These are phyloP conservation scores for Rattus rattus DNA, from an alignment of 2,113 vertebrate genomes.

Conservation along the genomic window DNA sequence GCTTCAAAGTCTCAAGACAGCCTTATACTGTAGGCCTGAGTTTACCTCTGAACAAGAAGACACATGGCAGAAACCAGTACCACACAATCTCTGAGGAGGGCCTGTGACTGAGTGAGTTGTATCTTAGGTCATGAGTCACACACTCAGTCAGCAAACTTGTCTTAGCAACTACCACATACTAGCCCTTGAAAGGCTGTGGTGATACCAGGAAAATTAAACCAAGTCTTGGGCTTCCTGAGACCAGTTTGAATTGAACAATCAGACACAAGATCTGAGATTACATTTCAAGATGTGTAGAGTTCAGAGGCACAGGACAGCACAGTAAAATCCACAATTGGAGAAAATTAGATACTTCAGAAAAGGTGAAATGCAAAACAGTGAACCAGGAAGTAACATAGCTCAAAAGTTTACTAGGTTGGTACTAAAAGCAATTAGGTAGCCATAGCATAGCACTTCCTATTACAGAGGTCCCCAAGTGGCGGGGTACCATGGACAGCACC, in stretches of 20 bases:
- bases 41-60: background rate
- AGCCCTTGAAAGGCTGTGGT: background rate
- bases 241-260: background rate
- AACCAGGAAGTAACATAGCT: background rate
- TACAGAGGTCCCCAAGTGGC: background rate
- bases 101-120: background rate
- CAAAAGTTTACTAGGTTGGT: constrained; percentile 36
- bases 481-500: background rate
- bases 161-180: background rate
- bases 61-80: background rate
- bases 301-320: constrained; percentile 35
- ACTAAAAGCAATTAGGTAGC: constrained; percentile 46
- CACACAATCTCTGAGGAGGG: background rate
- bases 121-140: background rate
- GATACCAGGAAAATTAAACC: background rate
- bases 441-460: background rate
- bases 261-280: constrained; percentile 27
- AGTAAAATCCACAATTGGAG: background rate
- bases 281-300: constrained; percentile 1
- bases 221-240: background rate
- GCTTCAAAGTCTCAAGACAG: background rate
- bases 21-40: too few relatives aligned
- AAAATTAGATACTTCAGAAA: background rate
- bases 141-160: constrained; percentile 40
- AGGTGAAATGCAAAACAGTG: background rate